Evolutionary conservation across 2,113 vertebrate species (phyloP).

Genomic region (Ictalurus furcatus): DNA sequence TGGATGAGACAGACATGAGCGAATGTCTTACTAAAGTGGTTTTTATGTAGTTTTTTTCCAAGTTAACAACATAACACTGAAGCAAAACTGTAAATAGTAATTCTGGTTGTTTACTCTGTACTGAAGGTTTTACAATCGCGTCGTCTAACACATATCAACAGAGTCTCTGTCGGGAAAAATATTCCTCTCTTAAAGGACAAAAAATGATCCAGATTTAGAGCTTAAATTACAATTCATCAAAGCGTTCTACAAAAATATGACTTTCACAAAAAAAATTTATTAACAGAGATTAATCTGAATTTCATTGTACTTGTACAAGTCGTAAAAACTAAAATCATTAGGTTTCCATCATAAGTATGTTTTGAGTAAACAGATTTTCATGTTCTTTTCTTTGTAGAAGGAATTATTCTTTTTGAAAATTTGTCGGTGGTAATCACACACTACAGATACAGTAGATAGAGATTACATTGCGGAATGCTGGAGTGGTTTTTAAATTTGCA

Average conservation of each 20-base stretch:
- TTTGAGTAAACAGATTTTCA: neutral
- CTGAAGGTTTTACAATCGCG: neutral
- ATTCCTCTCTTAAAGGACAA: neutral
- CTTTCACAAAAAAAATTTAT: neutral
- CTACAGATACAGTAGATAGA: neutral
- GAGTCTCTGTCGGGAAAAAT: neutral
- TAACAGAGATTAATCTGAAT: neutral
- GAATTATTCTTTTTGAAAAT: neutral
- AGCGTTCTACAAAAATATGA: neutral
- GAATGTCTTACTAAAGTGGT: neutral
- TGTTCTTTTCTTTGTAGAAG: neutral
- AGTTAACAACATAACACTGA: neutral
- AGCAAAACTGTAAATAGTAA: neutral
- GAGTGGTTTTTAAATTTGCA: neutral
- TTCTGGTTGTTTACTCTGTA: neutral
- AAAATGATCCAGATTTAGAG: neutral
- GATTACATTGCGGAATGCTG: neutral
- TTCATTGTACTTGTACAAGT: neutral
- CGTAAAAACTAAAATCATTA: neutral
- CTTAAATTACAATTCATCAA: neutral
- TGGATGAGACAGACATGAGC: neutral
- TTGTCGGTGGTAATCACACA: neutral
- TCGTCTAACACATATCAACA: too few relatives aligned
- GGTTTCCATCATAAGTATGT: neutral
- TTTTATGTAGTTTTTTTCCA: neutral